A percentile compares a stretch with the other conserved stretches of the same genome.
Conservation (phyloP, 2,888 invertebrate genomes). For the Drosophila mayaguana region DNA sequence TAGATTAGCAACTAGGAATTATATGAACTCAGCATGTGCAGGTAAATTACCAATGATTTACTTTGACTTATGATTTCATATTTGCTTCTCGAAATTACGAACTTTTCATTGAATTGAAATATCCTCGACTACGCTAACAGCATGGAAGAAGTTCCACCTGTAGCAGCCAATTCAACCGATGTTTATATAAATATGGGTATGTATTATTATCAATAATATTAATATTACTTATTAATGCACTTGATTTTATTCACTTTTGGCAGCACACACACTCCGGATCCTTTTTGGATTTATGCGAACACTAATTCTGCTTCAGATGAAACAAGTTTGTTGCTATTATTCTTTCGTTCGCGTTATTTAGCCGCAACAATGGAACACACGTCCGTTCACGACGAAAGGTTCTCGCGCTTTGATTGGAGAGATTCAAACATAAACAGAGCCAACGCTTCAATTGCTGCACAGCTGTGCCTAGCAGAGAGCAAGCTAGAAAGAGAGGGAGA, state of each 20-base stretch:
- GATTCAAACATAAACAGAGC: constrained; percentile 69
- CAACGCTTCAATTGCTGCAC: constrained; percentile 27
- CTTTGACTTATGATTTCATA: neutral
- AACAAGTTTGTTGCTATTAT: constrained; percentile 71
- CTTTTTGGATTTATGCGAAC: constrained; percentile 11
- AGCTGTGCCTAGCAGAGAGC: constrained; percentile 37
- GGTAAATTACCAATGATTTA: neutral
- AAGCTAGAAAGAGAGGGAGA: neutral
- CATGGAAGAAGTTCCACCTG: constrained; percentile 35
- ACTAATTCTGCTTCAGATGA: constrained; percentile 13
- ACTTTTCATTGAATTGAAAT: neutral
- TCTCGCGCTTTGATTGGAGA: constrained; percentile 76
- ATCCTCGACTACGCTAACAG: neutral
- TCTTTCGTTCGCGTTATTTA: constrained; percentile 52
- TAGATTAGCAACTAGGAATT: constrained; percentile 8
- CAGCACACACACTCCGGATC: constrained; percentile 28
- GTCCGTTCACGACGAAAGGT: constrained; percentile 75
- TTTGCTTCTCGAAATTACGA: neutral
- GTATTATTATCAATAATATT: neutral
- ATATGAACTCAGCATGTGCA: constrained; percentile 5
- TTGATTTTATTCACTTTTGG: constrained; percentile 14
- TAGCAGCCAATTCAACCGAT: constrained; percentile 22
- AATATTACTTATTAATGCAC: constrained; percentile 1
- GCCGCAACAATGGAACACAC: constrained; percentile 41
- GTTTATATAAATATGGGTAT: neutral